Percentiles rank a stretch among this genome's conserved stretches.
phyloP scores from a whole-genome alignment of 2,113 vertebrate genomes.

The Anolis carolinensis region DNA sequence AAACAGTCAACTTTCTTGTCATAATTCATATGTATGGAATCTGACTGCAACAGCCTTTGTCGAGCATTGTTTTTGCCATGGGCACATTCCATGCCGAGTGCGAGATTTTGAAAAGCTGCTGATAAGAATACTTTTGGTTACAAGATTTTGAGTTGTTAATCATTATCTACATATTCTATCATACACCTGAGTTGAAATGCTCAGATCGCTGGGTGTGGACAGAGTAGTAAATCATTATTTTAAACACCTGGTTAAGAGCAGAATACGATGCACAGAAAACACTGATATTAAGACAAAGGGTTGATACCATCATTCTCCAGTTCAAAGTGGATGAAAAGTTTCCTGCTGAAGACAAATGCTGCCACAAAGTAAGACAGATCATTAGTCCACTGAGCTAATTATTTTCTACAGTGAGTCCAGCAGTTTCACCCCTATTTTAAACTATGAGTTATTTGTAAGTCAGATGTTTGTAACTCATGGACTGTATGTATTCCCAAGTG shows the following conservation, averaged over 20 bases:
- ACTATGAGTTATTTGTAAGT: no score
- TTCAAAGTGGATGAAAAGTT: not conserved
- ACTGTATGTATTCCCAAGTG: not conserved
- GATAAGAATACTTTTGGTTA: constrained; percentile 78
- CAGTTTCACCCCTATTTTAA: not conserved
- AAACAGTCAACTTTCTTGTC: constrained; percentile 75
- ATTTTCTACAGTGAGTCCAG: not conserved
- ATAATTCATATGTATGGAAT: constrained; percentile 83
- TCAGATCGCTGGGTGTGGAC: not conserved
- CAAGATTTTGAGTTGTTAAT: constrained; percentile 70
- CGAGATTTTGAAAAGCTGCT: constrained; percentile 63
- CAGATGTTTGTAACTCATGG: no score
- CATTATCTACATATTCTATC: constrained; percentile 58
- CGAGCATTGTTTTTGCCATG: constrained; percentile 70
- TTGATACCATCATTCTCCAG: not conserved
- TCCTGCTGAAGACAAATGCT: not conserved
- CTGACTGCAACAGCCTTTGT: constrained; percentile 73
- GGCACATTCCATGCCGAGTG: constrained; percentile 67
- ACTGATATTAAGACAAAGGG: not conserved
- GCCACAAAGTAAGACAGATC: not conserved
- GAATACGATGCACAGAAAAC: not conserved
- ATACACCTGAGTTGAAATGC: constrained; percentile 35
- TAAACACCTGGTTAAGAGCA: not conserved
- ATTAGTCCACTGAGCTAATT: not conserved
- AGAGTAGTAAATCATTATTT: not conserved